A percentile compares a stretch with the other conserved stretches of the same genome.
Evolutionary conservation across 2,888 invertebrate species (phyloP).

Genomic region (Trissolcus brochymenae): DNA sequence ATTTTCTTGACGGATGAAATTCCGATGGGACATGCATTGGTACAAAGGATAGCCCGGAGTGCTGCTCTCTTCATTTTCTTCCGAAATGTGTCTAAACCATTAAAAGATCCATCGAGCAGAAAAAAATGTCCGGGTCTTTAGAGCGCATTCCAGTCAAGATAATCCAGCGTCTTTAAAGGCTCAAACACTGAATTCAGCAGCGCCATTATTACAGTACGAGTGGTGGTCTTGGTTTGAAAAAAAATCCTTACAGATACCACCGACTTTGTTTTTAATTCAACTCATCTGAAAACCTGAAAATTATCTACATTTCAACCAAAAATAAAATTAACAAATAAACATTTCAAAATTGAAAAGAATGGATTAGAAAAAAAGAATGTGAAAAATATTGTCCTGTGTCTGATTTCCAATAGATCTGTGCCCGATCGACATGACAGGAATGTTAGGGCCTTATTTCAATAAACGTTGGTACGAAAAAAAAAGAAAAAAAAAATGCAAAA

Average conservation of each 20-base stretch:
- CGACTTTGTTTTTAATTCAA: neutral
- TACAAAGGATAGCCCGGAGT: neutral
- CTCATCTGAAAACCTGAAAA: no score
- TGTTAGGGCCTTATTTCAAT: neutral
- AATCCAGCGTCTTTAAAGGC: constrained; percentile 31
- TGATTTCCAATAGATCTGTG: no score
- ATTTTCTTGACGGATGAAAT: neutral
- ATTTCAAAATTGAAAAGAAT: no score
- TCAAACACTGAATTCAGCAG: constrained; percentile 34
- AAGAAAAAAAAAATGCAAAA: constrained; percentile 5
- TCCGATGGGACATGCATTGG: neutral
- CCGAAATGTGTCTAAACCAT: constrained; percentile 18
- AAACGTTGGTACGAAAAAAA: neutral
- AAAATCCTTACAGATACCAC: neutral
- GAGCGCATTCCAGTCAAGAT: constrained; percentile 26
- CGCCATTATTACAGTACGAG: constrained; percentile 43
- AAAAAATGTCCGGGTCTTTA: constrained; percentile 21
- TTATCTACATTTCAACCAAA: no score
- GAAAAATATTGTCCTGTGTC: no score
- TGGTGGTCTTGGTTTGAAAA: constrained; percentile 19
- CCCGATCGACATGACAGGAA: no score
- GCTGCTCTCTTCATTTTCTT: constrained; percentile 10
- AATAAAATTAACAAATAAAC: no score
- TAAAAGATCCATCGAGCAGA: constrained; percentile 17
- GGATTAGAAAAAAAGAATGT: no score